These are phyloP conservation scores for Paelopatides confundens DNA, from an alignment of 53 echinoderm and acorn worm genomes.

Conservation along the genomic window DNA sequence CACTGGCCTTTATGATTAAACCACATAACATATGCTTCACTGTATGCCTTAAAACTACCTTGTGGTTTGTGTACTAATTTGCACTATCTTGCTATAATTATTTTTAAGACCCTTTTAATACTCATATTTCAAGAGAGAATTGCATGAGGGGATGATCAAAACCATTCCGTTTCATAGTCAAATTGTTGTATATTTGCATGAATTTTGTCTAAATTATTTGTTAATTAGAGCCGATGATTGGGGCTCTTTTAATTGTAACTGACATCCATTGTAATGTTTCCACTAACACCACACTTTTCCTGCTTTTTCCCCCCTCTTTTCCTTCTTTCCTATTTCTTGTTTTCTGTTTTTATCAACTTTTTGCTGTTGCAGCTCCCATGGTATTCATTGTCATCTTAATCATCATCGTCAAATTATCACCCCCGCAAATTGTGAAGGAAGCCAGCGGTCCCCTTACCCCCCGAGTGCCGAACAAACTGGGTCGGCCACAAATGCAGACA, in stretches of 20 bases:
- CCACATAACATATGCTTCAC: too few species aligned
- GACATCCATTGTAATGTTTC: not conserved
- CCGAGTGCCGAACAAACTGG: not conserved
- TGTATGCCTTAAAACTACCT: too few species aligned
- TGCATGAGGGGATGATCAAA: too few species aligned
- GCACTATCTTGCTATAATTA: too few species aligned
- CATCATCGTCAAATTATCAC: slow-evolving; percentile 30
- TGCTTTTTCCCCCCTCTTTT: slow-evolving; percentile 58
- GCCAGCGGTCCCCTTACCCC: not conserved
- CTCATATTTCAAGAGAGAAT: too few species aligned
- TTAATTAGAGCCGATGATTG: too few species aligned
- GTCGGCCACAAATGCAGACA: slow-evolving; percentile 8
- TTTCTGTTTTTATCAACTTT: slow-evolving; percentile 44
- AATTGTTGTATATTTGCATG: too few species aligned
- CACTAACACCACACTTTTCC: slow-evolving; percentile 28
- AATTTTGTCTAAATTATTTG: too few species aligned
- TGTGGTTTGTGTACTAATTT: too few species aligned
- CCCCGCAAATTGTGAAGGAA: slow-evolving; percentile 18
- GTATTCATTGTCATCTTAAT: slow-evolving; percentile 35
- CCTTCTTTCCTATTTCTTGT: slow-evolving; percentile 48
- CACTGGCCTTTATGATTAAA: too few species aligned
- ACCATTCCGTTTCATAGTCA: too few species aligned
- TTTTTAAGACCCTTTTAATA: too few species aligned
- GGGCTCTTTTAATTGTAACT: not conserved
- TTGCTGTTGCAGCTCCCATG: slow-evolving; percentile 43